These are phyloP conservation scores for Nasonia giraulti DNA, from an alignment of 1,140 invertebrate species.

Conservation along the genomic window DNA sequence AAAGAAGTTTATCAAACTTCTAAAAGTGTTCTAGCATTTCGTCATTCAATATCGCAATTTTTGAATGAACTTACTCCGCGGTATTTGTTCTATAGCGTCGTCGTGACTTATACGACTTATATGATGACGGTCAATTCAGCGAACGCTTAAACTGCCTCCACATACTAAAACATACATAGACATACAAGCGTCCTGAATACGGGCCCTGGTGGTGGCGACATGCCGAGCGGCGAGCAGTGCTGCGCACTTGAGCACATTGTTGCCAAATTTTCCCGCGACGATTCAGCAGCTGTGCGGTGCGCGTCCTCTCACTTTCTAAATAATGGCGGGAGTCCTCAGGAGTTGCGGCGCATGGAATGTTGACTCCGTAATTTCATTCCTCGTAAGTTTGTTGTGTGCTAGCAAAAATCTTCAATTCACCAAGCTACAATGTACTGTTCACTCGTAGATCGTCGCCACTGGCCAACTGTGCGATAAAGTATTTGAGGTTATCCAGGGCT, in stretches of 20 bases:
- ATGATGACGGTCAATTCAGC: too few species aligned
- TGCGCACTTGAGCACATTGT: neutral
- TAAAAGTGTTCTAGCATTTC: too few species aligned
- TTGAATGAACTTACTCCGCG: too few species aligned
- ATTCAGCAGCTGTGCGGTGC: neutral
- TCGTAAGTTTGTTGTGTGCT: slow-evolving; percentile 58
- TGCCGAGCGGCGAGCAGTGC: too few species aligned
- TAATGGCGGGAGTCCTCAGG: slow-evolving; percentile 65
- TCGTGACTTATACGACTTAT: too few species aligned
- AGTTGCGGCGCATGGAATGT: slow-evolving; percentile 55
- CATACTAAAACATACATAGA: too few species aligned
- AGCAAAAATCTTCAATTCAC: slow-evolving; percentile 2
- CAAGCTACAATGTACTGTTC: neutral
- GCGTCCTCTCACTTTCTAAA: slow-evolving; percentile 27
- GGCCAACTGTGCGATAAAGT: slow-evolving; percentile 63
- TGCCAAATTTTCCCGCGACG: neutral
- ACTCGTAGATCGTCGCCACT: slow-evolving; percentile 63
- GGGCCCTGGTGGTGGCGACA: too few species aligned
- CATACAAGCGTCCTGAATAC: too few species aligned
- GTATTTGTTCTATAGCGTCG: too few species aligned
- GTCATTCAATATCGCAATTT: too few species aligned
- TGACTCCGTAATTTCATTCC: slow-evolving; percentile 59
- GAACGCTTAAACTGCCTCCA: too few species aligned
- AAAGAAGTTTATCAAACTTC: too few species aligned
- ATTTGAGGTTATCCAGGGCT: slow-evolving; percentile 58